Base-by-base conservation (phyloP, 2,888 invertebrate genomes). In the Sepiola atlantica region DNA sequence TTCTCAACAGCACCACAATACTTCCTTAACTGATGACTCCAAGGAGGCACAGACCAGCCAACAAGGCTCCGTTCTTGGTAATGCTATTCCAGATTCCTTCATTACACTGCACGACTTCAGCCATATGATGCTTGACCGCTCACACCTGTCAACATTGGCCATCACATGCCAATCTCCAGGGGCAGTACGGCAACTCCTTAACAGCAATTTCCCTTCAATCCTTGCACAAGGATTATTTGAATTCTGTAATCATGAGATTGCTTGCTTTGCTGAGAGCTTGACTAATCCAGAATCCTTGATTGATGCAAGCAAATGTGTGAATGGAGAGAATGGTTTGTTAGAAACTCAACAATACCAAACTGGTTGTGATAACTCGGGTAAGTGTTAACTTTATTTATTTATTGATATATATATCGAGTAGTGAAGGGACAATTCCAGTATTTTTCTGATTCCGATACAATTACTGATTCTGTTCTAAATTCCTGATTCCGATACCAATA, bases 111-210 rank as follows among this genome's bases (percentile, higher is more conserved):
- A 96, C 94, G 96, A 96, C 77, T 95, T 97, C 90, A 95, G 96
- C 93, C 96, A 96, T 94, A 95, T 97, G 95, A 95, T 96, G 95
- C 95, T 97, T 90, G 96, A 97, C 94, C 96, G 97, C 94, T 95
- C 96, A 90, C 98, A 98, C 97, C 97, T 99, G 95, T 98, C 98
- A 96, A 98, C 98, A 3, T 98, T 99, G 54, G 98, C 98, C 0
- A 98, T 98, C 95, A 98, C 98, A 18, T 98, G 98, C 96, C 98
- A 98, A 97, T 99, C 99, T 4, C 98, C 98, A 0, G 98, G 98
- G 54, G 98, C 98, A 94, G 98, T 98, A 35, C 98, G 98, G 96
- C 98, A 98, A 96, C 97, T 99, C 95, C 98, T 99, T 94, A 98
- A 98, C 97, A 98, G 98, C 0, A 98, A 98, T 55, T 98, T 98